Base-by-base conservation (phyloP, 2,113 vertebrate genomes). In the Hiodon tergisus region DNA sequence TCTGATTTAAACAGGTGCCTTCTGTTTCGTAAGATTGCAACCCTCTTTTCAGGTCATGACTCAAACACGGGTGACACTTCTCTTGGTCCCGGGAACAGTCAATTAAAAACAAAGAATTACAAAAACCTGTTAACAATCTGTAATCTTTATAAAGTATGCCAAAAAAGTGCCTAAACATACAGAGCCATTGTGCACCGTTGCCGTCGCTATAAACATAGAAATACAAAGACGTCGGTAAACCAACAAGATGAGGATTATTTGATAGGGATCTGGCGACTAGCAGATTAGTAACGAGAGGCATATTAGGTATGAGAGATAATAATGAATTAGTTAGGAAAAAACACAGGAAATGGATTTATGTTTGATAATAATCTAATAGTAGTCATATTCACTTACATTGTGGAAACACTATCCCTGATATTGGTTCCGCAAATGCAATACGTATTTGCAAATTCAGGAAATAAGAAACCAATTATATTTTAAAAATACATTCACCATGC, bases 311-410 rank as follows among this genome's bases (percentile, higher is more conserved):
- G 6, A 46, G 63, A 66, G 31, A 66, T 66, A 47, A 66, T 66
- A 9, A 48, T 4, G 63, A 11, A 7, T 47, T 31, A 31, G 31
- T 31, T 31, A 31, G 31, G 31, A 31, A 31, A 31, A 31, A 31
- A 31, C 31, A 0, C 31, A 31, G 31, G 46, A 66, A 47, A 66
- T 63, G 13, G 16, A n/a, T 6, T 17, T 31, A 63, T 66, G 48
- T 51, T 74, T 76, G n/a, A 72, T 52, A 11, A 73, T 31, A 63
- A 53, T 75, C 66, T 53, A 57, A 75, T 71, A 76, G 58, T n/a
- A 16, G 57, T 72, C 50, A 81, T 47, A 10, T 65, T 62, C 6
- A 65, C 51, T 53, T 17, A 78, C 7, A 79, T 55, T 31, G 13
- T 46, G 77, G 11, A 63, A 63, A 51, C 5, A 69, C 46, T 9